Evolutionary conservation across 1,140 invertebrate genomes (phyloP), one percentile per base, ranked within the genome.

Genomic region (Aradophagus sp.): DNA sequence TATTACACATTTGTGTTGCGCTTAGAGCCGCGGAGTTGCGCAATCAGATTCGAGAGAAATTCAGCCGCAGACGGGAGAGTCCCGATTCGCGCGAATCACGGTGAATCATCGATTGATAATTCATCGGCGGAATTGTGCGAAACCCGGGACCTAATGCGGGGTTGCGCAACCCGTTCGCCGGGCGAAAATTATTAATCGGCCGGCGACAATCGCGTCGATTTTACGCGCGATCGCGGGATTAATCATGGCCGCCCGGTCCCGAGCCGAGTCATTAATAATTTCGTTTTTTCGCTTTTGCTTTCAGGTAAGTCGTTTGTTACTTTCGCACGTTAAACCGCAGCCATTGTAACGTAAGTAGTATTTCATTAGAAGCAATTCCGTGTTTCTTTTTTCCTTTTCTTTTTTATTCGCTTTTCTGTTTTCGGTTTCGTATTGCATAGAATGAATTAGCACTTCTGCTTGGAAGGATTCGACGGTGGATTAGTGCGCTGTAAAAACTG

Each of bases 101-200:
- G 48, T 63, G 69, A 73, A 73, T 56, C 69, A 52, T 31, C 39
- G 53, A 73, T 73, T 42, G 48, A 67, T 73, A 39, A 62, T 72
- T 66, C 45, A 59, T 63, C 47, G n/a, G 10, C 13, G 35, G 13
- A 12, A 73, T 68, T 52, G 56, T 45, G 48, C 26, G 15, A 31
- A 23, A 27, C 14, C 3, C 6, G 8, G 52, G 52, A 36, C 12
- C 19, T n/a, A n/a, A n/a, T n/a, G n/a, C n/a, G n/a, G 7, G 20
- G 48, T 72, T 66, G 48, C 35, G 52, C 61, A 72, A 72, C 27
- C 14, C 36, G 61, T 65, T 35, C 32, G 19, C 17, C 26, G 26
- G 35, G 19, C 45, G 0, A 36, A 52, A 29, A 27, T 52, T 52
- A 42, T 52, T 66, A 45, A 56, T 56, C 34, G 17, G 12, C 1